Evolutionary conservation across 2,888 invertebrate species (phyloP).

Genomic region (Sylvicola fuscatus): DNA sequence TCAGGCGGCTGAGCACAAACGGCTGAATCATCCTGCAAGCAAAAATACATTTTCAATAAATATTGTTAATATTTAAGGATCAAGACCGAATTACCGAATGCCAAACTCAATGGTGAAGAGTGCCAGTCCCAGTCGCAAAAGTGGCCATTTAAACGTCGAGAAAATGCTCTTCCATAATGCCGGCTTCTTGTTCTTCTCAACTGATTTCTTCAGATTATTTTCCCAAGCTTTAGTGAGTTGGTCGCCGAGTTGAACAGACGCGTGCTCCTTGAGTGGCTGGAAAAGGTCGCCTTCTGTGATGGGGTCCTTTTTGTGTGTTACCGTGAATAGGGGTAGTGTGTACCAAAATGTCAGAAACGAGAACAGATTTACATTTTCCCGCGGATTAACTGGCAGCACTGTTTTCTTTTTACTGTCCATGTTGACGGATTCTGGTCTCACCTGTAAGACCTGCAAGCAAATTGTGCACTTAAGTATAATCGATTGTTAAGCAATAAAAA

Average conservation of each 20-base stretch:
- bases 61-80: background rate
- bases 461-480: too few species aligned
- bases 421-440: too few species aligned
- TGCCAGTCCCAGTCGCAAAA: conserved; percentile 35
- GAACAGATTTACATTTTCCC: conserved; percentile 33
- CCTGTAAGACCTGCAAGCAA: too few species aligned
- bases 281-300: conserved; percentile 48
- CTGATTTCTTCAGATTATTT: conserved; percentile 27
- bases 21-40: conserved; percentile 38
- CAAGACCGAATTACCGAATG: conserved; percentile 28
- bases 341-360: conserved; percentile 49
- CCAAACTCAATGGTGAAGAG: conserved; percentile 38
- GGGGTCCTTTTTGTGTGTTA: conserved; percentile 33
- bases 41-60: background rate
- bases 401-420: too few species aligned
- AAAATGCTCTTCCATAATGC: conserved; percentile 32
- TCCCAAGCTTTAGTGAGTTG: conserved; percentile 36
- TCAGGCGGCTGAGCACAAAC: conserved; percentile 37
- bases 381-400: conserved; percentile 30
- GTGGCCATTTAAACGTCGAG: conserved; percentile 36
- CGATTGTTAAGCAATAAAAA: too few species aligned
- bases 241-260: conserved; percentile 38
- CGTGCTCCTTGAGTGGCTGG: conserved; percentile 43
- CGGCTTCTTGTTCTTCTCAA: conserved; percentile 25
- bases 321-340: conserved; percentile 37